Evolutionary conservation across 2,888 invertebrate species (phyloP).

Genomic region (Volucella bombylans): DNA sequence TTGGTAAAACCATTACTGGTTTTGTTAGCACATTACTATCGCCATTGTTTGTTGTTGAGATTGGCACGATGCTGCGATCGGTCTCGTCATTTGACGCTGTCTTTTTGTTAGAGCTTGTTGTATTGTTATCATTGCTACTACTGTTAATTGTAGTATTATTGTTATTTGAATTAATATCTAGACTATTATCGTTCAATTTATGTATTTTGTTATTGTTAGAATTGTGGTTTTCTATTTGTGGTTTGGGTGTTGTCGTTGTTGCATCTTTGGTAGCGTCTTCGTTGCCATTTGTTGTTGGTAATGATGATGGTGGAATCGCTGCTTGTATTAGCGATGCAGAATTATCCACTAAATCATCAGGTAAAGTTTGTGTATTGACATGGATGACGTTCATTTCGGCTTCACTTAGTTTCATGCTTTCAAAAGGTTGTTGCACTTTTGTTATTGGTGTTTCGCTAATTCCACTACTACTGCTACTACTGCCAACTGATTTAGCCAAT

Average conservation of each 20-base stretch:
- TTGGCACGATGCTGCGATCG: conserved; percentile 39
- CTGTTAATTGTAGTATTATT: conserved; percentile 50
- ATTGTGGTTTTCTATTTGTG: conserved; percentile 34
- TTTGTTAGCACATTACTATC: not conserved
- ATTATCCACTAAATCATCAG: conserved; percentile 45
- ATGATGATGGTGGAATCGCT: not conserved
- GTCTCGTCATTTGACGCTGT: conserved; percentile 56
- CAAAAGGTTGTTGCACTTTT: conserved; percentile 31
- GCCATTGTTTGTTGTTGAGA: conserved; percentile 12
- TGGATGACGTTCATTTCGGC: conserved; percentile 43
- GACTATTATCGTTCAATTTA: conserved; percentile 44
- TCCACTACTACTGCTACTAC: conserved; percentile 16
- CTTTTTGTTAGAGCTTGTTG: conserved; percentile 53
- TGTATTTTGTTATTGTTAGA: conserved; percentile 43
- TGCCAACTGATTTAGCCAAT: conserved; percentile 2
- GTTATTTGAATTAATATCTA: conserved; percentile 59
- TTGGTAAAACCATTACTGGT: conserved; percentile 7
- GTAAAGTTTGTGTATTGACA: conserved; percentile 50
- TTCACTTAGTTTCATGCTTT: conserved; percentile 66
- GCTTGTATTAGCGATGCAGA: conserved; percentile 20
- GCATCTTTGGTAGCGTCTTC: not conserved
- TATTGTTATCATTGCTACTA: conserved; percentile 56
- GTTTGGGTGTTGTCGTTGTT: conserved; percentile 1
- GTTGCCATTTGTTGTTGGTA: conserved; percentile 36
- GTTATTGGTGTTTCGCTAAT: conserved; percentile 18